A percentile compares a stretch with the other conserved stretches of the same genome.
Conservation (phyloP, 1,140 invertebrate genomes). For the Solen grandis region DNA sequence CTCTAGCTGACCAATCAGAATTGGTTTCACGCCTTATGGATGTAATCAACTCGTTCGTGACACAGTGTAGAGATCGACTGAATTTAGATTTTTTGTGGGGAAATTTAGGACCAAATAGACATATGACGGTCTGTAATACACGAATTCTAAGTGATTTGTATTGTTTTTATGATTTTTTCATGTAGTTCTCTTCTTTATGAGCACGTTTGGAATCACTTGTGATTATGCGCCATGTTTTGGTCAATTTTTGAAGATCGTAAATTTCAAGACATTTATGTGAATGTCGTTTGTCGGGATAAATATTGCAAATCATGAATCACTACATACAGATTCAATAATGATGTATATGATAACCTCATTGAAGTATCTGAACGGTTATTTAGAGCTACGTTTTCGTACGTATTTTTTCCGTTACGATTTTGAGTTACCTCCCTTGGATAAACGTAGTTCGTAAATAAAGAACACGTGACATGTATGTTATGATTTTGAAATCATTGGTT, state of each 20-base stretch:
- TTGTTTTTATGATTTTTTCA: neutral
- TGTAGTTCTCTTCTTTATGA: neutral
- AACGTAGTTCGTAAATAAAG: too few species aligned
- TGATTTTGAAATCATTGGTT: too few species aligned
- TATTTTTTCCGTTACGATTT: too few species aligned
- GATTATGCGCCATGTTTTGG: neutral
- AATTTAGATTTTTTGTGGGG: slow-evolving; percentile 70
- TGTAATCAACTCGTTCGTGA: slow-evolving; percentile 65
- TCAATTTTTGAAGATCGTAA: neutral
- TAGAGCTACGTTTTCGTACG: too few species aligned
- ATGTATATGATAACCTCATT: too few species aligned
- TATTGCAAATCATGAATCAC: neutral
- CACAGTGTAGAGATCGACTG: slow-evolving; percentile 62
- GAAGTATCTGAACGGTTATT: too few species aligned
- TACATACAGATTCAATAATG: slow-evolving; percentile 1
- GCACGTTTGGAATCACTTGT: neutral
- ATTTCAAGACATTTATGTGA: neutral
- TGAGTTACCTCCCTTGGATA: too few species aligned
- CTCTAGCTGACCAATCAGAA: slow-evolving; percentile 52
- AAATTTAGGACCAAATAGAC: slow-evolving; percentile 40
- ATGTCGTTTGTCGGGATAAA: neutral
- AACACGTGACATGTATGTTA: too few species aligned
- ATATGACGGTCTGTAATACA: slow-evolving; percentile 49
- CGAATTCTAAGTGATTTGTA: neutral
- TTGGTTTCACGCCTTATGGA: slow-evolving; percentile 61